Conservation (phyloP, 2,113 vertebrate species). For the Tiliqua scincoides region DNA sequence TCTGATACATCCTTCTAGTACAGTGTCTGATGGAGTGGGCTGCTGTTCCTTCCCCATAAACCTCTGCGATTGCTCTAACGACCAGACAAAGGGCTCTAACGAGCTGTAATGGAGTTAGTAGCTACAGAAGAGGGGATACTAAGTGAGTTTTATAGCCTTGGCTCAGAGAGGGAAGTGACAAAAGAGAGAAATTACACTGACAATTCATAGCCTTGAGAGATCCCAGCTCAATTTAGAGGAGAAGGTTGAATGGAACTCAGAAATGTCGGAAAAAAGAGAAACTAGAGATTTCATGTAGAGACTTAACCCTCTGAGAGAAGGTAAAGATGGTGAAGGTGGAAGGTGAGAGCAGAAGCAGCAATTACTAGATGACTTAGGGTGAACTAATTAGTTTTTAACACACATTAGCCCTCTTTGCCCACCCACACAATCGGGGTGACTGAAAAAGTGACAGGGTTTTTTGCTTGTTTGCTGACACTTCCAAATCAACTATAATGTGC, state of each 20-base stretch:
- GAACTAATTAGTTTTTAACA: background rate
- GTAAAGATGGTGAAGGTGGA: background rate
- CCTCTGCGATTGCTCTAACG: conserved; percentile 23
- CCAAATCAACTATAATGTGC: background rate
- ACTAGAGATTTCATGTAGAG: conserved; percentile 14
- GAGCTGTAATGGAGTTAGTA: conserved; percentile 21
- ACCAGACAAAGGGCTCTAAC: conserved; percentile 14
- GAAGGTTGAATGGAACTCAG: conserved; percentile 2
- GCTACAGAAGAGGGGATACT: background rate
- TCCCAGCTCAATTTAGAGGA: conserved; percentile 11
- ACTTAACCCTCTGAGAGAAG: background rate
- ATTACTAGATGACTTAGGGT: background rate
- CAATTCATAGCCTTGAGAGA: conserved; percentile 9
- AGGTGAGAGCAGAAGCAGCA: background rate
- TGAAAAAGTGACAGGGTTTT: background rate
- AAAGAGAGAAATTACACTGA: background rate
- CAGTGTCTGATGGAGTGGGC: conserved; percentile 47
- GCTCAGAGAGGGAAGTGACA: background rate
- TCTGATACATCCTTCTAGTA: conserved; percentile 24
- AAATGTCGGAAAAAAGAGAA: conserved; percentile 30
- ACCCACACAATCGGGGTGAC: background rate
- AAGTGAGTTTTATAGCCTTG: conserved; percentile 34
- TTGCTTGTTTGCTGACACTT: background rate
- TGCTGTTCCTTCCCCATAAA: conserved; percentile 37
- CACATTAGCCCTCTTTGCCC: background rate